These are phyloP conservation scores for Zootoca vivipara DNA, from an alignment of 2,113 vertebrate species.

Conservation along the genomic window DNA sequence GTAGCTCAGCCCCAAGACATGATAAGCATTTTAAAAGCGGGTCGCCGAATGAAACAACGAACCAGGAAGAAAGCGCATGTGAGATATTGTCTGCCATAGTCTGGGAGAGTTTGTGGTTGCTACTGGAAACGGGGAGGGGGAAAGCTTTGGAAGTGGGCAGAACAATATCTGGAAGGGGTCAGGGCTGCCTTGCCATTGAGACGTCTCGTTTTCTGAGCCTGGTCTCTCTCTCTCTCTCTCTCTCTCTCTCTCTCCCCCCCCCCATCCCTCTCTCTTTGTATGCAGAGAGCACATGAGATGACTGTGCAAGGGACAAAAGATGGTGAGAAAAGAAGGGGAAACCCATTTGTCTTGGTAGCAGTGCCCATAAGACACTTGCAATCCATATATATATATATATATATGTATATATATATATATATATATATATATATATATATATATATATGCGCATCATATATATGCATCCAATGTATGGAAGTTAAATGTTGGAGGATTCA, in stretches of 20 bases:
- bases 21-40: conserved; percentile 49
- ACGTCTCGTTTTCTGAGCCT: conserved; percentile 46
- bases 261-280: conserved; percentile 42
- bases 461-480: too few species aligned
- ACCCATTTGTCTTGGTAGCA: neutral
- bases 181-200: conserved; percentile 29
- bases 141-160: conserved; percentile 53
- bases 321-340: neutral
- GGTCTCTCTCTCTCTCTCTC: too few species aligned
- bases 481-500: too few species aligned
- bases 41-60: conserved; percentile 32
- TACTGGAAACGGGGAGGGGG: conserved; percentile 61
- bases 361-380: neutral
- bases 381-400: too few species aligned
- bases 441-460: too few species aligned
- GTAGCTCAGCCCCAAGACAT: conserved; percentile 47
- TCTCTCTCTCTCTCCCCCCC: too few species aligned
- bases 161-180: conserved; percentile 17
- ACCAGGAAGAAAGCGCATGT: conserved; percentile 26
- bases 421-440: too few species aligned
- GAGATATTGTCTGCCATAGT: conserved; percentile 52
- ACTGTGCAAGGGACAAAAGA: conserved; percentile 15
- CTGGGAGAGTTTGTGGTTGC: conserved; percentile 68
- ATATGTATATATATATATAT: too few species aligned
- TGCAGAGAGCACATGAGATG: conserved; percentile 14